Conservation (phyloP, 2,797 vertebrate species). For the Danio kyathit region DNA sequence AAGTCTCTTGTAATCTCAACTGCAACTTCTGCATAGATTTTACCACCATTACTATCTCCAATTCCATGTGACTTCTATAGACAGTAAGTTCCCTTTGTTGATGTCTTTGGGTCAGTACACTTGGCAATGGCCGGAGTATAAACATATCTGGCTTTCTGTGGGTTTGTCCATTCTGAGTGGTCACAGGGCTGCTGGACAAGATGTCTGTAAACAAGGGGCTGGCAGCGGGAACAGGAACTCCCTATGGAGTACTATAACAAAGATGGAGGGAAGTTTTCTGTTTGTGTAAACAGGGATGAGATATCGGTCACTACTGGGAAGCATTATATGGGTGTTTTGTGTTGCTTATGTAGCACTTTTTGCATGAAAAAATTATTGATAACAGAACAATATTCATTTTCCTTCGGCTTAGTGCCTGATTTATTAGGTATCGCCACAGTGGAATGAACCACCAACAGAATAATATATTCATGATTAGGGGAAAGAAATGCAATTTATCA, state of each 20-base stretch:
- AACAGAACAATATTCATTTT: neutral
- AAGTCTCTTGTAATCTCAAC: neutral
- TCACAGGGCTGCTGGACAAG: slow-evolving; percentile 69
- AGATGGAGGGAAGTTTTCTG: slow-evolving; percentile 19
- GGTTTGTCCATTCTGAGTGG: slow-evolving; percentile 58
- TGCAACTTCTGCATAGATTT: neutral
- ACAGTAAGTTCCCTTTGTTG: slow-evolving; percentile 25
- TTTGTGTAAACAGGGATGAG: slow-evolving; percentile 54
- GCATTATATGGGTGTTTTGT: slow-evolving; percentile 65
- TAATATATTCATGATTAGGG: no score
- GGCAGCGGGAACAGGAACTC: slow-evolving; percentile 73
- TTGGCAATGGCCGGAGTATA: slow-evolving; percentile 60
- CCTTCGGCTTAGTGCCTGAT: no score
- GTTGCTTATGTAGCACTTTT: slow-evolving; percentile 60
- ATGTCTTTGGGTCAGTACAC: neutral
- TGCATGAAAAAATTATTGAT: slow-evolving; percentile 25
- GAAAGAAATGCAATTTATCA: neutral
- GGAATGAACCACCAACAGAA: no score
- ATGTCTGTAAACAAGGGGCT: slow-evolving; percentile 77
- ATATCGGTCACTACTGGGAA: slow-evolving; percentile 66
- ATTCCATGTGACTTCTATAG: neutral
- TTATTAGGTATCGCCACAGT: no score
- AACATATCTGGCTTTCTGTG: slow-evolving; percentile 72
- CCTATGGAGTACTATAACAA: slow-evolving; percentile 67
- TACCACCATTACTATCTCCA: neutral